Percentiles rank a stretch among this genome's conserved stretches.
phyloP scores from a whole-genome alignment of 1,140 invertebrate species.

The fruit fly (Drosophila melanogaster) region DNA sequence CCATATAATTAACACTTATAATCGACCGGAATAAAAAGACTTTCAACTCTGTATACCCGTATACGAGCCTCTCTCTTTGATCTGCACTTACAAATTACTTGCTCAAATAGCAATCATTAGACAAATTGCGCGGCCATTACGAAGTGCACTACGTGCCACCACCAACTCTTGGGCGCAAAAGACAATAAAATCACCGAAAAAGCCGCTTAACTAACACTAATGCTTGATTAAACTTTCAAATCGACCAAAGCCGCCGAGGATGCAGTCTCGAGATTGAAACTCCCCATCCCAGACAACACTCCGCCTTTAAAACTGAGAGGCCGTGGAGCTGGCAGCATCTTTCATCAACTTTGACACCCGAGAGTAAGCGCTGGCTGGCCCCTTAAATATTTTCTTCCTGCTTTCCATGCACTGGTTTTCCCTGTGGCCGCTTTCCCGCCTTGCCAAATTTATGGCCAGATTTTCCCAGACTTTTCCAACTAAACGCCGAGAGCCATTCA shows the following conservation, averaged over 20 bases:
- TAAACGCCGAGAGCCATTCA: slow-evolving; percentile 51
- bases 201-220: slow-evolving; percentile 56
- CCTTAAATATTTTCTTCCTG: slow-evolving; percentile 37
- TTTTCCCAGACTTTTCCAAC: slow-evolving; percentile 48
- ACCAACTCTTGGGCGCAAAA: slow-evolving; percentile 3
- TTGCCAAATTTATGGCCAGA: slow-evolving; percentile 46
- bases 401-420: slow-evolving; percentile 48
- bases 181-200: slow-evolving; percentile 45
- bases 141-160: slow-evolving; percentile 55
- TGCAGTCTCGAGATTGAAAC: slow-evolving; percentile 5
- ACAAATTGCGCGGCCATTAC: slow-evolving; percentile 60
- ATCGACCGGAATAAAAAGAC: slow-evolving; percentile 44
- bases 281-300: neutral
- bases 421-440: slow-evolving; percentile 26
- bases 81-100: slow-evolving; percentile 43
- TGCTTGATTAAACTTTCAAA: slow-evolving; percentile 68
- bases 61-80: neutral
- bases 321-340: slow-evolving; percentile 30
- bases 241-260: slow-evolving; percentile 48
- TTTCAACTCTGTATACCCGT: slow-evolving; percentile 6
- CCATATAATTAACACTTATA: slow-evolving; percentile 60
- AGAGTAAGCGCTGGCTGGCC: slow-evolving; percentile 32
- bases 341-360: slow-evolving; percentile 68
- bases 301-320: slow-evolving; percentile 22
- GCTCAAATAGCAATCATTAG: slow-evolving; percentile 64